These are phyloP conservation scores for Cephus nigrinus DNA, from an alignment of 2,888 invertebrate species.

Conservation along the genomic window DNA sequence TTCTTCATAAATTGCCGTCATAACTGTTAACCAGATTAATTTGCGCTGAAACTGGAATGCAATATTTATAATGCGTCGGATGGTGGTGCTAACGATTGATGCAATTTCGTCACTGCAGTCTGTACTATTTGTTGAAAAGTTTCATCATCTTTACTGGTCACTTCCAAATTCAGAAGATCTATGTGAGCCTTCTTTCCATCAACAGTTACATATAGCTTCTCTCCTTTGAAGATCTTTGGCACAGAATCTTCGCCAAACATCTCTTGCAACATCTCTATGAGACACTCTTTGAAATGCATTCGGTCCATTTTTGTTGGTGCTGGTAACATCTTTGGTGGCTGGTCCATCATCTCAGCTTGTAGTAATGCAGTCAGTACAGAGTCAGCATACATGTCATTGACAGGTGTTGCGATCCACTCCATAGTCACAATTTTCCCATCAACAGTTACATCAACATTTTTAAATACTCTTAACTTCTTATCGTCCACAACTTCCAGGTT, in stretches of 20 bases:
- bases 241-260: constrained; percentile 96
- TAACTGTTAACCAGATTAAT: background rate
- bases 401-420: constrained; percentile 95
- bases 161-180: constrained; percentile 84
- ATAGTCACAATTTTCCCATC: constrained; percentile 86
- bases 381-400: constrained; percentile 98
- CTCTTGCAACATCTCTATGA: constrained; percentile 90
- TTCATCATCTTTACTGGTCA: constrained; percentile 84
- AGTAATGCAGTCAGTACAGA: constrained; percentile 90
- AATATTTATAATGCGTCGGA: constrained; percentile 46
- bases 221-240: constrained; percentile 93
- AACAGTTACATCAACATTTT: constrained; percentile 82
- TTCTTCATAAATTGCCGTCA: constrained; percentile 13
- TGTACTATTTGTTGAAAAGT: constrained; percentile 84
- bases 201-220: constrained; percentile 86
- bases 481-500: constrained; percentile 79
- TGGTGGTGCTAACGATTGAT: constrained; percentile 81
- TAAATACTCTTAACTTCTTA: constrained; percentile 83
- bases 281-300: constrained; percentile 92
- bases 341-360: constrained; percentile 80
- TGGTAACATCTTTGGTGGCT: constrained; percentile 72
- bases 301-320: constrained; percentile 82
- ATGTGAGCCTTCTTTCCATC: constrained; percentile 88
- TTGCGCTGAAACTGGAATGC: background rate
- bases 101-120: constrained; percentile 85